Conservation (phyloP, 2,113 vertebrate genomes). For the Noturus placidus region DNA sequence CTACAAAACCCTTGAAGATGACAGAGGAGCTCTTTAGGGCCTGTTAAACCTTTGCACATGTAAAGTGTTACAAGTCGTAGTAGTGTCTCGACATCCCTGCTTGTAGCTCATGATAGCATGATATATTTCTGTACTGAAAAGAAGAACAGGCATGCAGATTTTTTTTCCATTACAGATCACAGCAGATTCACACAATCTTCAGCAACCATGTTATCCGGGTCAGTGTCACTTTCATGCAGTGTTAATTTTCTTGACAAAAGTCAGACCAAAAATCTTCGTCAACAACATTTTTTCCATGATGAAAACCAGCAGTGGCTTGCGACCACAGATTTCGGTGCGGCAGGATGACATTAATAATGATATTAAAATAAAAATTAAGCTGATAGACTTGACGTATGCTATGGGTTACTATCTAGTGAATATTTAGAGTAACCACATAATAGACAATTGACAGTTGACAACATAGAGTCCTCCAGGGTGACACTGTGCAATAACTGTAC, state of each 20-base stretch:
- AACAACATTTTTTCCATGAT: background rate
- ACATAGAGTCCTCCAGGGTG: too few relatives aligned
- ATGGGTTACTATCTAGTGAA: background rate
- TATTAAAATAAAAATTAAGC: background rate
- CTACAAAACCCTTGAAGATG: background rate
- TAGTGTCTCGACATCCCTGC: background rate
- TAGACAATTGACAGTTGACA: background rate
- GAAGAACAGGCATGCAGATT: background rate
- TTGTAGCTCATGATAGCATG: background rate
- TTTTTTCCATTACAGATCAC: background rate
- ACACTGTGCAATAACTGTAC: too few relatives aligned
- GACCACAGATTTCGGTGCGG: background rate
- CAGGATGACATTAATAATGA: background rate
- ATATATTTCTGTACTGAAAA: background rate
- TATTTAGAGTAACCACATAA: background rate
- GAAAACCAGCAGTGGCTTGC: background rate
- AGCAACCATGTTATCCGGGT: background rate
- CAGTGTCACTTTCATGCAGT: background rate
- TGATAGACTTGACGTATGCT: background rate
- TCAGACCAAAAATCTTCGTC: background rate
- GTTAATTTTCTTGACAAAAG: constrained; percentile 16
- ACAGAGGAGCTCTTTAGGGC: background rate
- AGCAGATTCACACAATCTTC: background rate
- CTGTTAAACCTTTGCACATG: background rate
- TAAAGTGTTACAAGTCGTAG: background rate